Base-by-base conservation (phyloP, 2,888 invertebrate species). In the Drosophila hamatofila region DNA sequence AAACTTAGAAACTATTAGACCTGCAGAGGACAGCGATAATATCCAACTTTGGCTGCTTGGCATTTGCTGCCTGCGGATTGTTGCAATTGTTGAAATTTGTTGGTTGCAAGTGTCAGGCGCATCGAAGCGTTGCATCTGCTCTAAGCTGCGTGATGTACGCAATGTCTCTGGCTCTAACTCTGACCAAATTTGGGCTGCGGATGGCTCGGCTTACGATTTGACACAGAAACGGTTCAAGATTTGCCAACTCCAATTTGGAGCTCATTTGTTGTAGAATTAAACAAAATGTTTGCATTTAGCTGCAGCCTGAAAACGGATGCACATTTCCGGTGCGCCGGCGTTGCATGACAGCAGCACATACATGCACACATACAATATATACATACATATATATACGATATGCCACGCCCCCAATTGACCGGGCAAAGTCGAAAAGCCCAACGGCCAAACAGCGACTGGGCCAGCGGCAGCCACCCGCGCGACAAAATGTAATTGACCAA, bases 401-500 rank as follows among this genome's bases (percentile, higher is more conserved):
- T 67, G 63, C 76, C 83, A 71, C 72, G 75, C 85, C 79, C 48
- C 61, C 68, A 55, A 68, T 81, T 81, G 82, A 83, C 71, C 72
- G 73, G 59, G 16, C 59, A 48, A 33, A 57, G 39, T 58, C 42
- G 58, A 66, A 70, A 71, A 54, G 80, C 48, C 69, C 59, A 74
- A 67, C 49, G 49, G 62, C 67, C 41, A 44, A 67, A 67, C 70
- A 42, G 57, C 46, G 57, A 42, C 58, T 54, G 48, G 69, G 61
- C 81, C 65, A 66, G 65, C 70, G 63, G 81, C 76, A 56, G 58
- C 85, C 85, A 79, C 75, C 88, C 76, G 88, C 88, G 90, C 89
- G 90, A 84, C 83, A 84, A 72, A 72, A 61, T 76, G 74, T 81
- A 89, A 85, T 90, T 89, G 90, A 88, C 87, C 89, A 89, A 84